Conservation (phyloP, 2,888 invertebrate species). For the Colletes collaris region DNA sequence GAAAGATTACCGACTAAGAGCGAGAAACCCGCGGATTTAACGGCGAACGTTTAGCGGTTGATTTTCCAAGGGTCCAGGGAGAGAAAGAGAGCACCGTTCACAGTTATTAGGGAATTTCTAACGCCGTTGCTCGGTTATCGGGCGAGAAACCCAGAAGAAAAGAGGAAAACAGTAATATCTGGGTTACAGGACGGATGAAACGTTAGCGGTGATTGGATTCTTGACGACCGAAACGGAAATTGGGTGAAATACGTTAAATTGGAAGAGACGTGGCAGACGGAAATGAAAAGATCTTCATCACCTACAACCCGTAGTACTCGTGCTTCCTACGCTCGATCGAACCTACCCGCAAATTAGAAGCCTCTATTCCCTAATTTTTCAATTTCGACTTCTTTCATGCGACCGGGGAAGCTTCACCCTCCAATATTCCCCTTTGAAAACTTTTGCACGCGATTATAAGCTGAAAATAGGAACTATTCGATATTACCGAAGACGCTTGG, state of each 20-base stretch:
- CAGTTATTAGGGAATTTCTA: conserved; percentile 2
- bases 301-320: conserved; percentile 7
- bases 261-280: conserved; percentile 60
- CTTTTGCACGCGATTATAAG: too few relatives aligned
- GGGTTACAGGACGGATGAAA: conserved; percentile 48
- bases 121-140: not conserved
- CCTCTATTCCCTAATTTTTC: not conserved
- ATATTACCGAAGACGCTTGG: too few relatives aligned
- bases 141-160: not conserved
- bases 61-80: not conserved
- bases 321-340: conserved; percentile 3
- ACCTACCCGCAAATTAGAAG: conserved; percentile 1
- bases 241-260: conserved; percentile 70
- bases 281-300: conserved; percentile 71
- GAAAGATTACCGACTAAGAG: conserved; percentile 8
- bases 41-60: not conserved
- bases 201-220: conserved; percentile 60
- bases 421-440: too few relatives aligned
- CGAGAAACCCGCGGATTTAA: not conserved
- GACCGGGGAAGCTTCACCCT: too few relatives aligned
- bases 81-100: not conserved
- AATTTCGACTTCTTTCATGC: not conserved
- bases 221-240: conserved; percentile 67
- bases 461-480: too few relatives aligned
- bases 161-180: conserved; percentile 49